phyloP scores from a whole-genome alignment of 1,140 invertebrate genomes.

The Campoletis sonorensis region DNA sequence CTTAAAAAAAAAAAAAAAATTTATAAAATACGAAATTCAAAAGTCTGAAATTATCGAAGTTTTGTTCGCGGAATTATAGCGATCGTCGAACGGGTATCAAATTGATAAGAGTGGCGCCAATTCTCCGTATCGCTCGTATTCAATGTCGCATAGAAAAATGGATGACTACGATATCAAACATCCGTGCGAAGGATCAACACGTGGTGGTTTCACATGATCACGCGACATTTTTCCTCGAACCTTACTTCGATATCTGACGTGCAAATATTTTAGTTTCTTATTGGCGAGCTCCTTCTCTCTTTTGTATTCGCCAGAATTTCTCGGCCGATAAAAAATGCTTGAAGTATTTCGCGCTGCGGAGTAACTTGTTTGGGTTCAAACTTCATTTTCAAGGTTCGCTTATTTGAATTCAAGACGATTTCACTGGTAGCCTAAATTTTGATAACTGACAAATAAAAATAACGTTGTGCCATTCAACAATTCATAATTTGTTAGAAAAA shows the following conservation, averaged over 20 bases:
- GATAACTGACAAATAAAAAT: too few relatives aligned
- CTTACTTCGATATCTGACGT: not conserved
- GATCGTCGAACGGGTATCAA: not conserved
- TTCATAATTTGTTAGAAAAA: too few relatives aligned
- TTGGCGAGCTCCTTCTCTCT: too few relatives aligned
- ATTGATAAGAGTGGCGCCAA: slow-evolving; percentile 7
- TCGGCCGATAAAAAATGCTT: too few relatives aligned
- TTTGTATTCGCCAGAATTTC: too few relatives aligned
- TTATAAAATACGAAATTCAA: not conserved
- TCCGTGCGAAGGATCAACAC: not conserved
- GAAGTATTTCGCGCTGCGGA: too few relatives aligned
- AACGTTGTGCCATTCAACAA: too few relatives aligned
- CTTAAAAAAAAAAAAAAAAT: not conserved
- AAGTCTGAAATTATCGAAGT: not conserved
- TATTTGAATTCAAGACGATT: too few relatives aligned
- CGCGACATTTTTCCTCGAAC: not conserved
- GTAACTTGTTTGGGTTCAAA: too few relatives aligned
- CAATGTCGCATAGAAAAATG: not conserved
- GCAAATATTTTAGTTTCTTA: not conserved
- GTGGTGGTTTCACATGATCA: not conserved
- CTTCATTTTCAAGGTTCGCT: too few relatives aligned
- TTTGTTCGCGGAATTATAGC: not conserved
- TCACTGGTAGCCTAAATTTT: too few relatives aligned
- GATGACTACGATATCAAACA: not conserved
- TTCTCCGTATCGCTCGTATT: not conserved